These are phyloP conservation scores for Mayetiola destructor DNA, from an alignment of 2,888 invertebrate species.

Conservation along the genomic window DNA sequence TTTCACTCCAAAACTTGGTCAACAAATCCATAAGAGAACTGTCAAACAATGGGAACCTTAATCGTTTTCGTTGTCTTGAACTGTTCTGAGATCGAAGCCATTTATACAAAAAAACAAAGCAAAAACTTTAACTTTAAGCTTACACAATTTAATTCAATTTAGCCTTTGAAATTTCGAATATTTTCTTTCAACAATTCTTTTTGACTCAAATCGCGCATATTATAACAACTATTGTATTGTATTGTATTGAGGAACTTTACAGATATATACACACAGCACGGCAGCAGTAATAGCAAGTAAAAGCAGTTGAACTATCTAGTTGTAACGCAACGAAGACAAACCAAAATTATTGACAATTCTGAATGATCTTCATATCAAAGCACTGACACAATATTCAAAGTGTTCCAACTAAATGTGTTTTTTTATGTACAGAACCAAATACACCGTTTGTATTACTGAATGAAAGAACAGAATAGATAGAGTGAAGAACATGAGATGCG, in stretches of 20 bases:
- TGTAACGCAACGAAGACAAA: slow-evolving; percentile 6
- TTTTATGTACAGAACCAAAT: background rate
- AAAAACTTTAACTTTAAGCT: no score
- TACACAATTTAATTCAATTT: no score
- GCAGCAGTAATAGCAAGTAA: slow-evolving; percentile 3
- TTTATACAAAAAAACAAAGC: no score
- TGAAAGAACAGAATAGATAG: background rate
- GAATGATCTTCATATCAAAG: slow-evolving; percentile 7
- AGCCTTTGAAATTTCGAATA: no score
- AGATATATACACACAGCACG: slow-evolving; percentile 7
- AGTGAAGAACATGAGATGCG: background rate
- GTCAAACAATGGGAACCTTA: no score
- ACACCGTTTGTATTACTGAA: background rate
- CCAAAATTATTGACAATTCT: slow-evolving; percentile 7
- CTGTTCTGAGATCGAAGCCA: no score
- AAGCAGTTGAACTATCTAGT: slow-evolving; percentile 8
- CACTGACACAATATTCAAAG: background rate
- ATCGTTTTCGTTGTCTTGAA: no score
- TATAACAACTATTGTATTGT: background rate
- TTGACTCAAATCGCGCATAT: slow-evolving; percentile 10
- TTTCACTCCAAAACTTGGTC: no score
- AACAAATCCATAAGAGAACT: no score
- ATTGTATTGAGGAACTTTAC: slow-evolving; percentile 1
- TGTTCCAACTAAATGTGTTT: background rate
- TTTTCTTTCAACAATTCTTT: no score